Percentiles rank a stretch among this genome's conserved stretches.
Evolutionary conservation across 2,113 vertebrate species (phyloP).

Genomic region (Globicephala melas): DNA sequence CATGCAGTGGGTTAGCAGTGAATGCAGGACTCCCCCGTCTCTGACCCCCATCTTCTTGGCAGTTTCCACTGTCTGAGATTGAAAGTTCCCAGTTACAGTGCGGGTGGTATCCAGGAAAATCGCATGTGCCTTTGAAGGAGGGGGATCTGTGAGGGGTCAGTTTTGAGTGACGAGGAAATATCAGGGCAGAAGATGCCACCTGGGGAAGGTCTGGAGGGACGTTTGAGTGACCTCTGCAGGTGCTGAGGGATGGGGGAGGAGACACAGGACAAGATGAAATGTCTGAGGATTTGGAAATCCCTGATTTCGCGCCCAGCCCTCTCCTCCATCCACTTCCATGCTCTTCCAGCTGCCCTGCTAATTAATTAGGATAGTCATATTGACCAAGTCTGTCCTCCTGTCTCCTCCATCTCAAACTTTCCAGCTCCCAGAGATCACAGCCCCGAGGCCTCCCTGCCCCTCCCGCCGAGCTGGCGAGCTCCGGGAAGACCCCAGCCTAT

Average conservation of each 20-base stretch:
- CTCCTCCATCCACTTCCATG: neutral
- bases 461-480: conserved; percentile 54
- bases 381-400: conserved; percentile 17
- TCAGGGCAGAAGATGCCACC: neutral
- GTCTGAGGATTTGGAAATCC: neutral
- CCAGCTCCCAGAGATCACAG: conserved; percentile 36
- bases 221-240: neutral
- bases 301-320: neutral
- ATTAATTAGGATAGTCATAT: conserved; percentile 41
- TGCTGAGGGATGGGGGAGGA: neutral
- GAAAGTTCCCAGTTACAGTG: neutral
- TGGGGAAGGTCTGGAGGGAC: neutral
- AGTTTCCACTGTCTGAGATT: neutral
- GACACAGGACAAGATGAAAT: neutral
- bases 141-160: neutral
- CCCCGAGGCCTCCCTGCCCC: conserved; percentile 43
- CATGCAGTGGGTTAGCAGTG: neutral
- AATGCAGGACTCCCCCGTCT: neutral
- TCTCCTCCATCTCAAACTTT: conserved; percentile 14
- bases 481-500: conserved; percentile 49
- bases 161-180: neutral
- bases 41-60: neutral
- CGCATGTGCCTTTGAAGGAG: neutral
- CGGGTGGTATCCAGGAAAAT: neutral
- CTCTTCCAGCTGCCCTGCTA: conserved; percentile 52